phyloP scores from a whole-genome alignment of 64 coral and sea anemone genomes.

The Stichodactyla helianthus region DNA sequence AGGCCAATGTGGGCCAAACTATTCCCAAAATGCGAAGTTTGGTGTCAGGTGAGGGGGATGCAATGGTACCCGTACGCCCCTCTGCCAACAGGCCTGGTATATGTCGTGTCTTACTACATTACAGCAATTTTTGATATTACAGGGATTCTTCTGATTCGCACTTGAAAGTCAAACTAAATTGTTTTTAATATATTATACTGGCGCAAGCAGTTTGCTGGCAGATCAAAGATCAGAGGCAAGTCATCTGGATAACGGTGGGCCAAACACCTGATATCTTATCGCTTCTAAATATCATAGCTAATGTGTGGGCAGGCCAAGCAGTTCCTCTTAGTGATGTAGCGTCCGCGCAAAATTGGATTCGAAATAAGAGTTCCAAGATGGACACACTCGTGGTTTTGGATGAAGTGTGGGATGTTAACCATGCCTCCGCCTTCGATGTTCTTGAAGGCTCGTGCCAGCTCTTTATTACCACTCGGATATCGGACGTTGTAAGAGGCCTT shows the following conservation, averaged over 20 bases:
- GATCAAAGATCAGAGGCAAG: slow-evolving; percentile 37
- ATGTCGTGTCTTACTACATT: too few species aligned
- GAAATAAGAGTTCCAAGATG: slow-evolving; percentile 28
- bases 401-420: slow-evolving; percentile 57
- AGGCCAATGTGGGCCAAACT: too few species aligned
- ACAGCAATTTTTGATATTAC: too few species aligned
- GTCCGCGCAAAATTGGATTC: slow-evolving; percentile 42
- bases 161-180: too few species aligned
- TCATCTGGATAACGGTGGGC: slow-evolving; percentile 53
- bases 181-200: too few species aligned
- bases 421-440: slow-evolving; percentile 45
- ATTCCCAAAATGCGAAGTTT: too few species aligned
- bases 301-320: slow-evolving; percentile 23
- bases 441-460: slow-evolving; percentile 44
- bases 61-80: too few species aligned
- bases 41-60: too few species aligned
- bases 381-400: slow-evolving; percentile 51
- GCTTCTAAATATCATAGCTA: slow-evolving; percentile 41
- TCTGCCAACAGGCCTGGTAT: too few species aligned
- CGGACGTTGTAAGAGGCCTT: slow-evolving; percentile 42
- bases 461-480: slow-evolving; percentile 43
- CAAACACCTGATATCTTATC: slow-evolving; percentile 46
- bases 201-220: slow-evolving; percentile 45
- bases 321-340: slow-evolving; percentile 31
- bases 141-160: too few species aligned